A percentile compares a stretch with the other conserved stretches of the same genome.
These are phyloP conservation scores for Sepioteuthis lessoniana DNA, from an alignment of 2,888 invertebrate species.

Conservation along the genomic window DNA sequence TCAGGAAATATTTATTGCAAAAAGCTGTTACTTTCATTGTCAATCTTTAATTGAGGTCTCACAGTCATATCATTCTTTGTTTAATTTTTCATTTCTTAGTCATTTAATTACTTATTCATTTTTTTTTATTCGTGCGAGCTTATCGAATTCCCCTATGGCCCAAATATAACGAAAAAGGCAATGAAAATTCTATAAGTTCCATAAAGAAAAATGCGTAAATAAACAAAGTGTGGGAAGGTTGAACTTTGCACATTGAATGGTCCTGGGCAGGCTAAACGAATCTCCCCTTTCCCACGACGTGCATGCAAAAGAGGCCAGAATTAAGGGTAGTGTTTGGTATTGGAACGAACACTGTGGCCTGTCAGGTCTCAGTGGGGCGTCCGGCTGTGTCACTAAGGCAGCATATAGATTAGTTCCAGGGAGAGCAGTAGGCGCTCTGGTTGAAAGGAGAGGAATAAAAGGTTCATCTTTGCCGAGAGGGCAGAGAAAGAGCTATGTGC, in stretches of 20 bases:
- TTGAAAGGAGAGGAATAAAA: slow-evolving; percentile 33
- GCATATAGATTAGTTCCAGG: neutral
- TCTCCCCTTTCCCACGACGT: neutral
- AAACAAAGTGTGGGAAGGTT: too few relatives aligned
- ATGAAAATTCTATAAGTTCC: neutral
- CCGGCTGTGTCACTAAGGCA: neutral
- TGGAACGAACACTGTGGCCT: neutral
- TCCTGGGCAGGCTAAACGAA: neutral
- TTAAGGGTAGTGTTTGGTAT: neutral
- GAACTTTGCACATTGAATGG: neutral
- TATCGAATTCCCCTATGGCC: neutral
- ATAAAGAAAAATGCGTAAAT: neutral
- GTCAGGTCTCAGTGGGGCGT: neutral
- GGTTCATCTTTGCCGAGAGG: too few relatives aligned
- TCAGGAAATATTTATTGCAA: too few relatives aligned
- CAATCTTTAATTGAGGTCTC: neutral
- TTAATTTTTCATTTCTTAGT: neutral
- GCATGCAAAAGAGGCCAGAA: neutral
- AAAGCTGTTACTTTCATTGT: neutral
- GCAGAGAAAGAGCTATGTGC: neutral
- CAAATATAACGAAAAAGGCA: neutral
- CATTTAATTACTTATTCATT: neutral
- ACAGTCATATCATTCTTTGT: neutral
- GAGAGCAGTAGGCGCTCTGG: neutral
- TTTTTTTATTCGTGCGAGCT: neutral